Base-by-base conservation (phyloP, 2,888 invertebrate genomes). In the Himalopsyche tibetana region DNA sequence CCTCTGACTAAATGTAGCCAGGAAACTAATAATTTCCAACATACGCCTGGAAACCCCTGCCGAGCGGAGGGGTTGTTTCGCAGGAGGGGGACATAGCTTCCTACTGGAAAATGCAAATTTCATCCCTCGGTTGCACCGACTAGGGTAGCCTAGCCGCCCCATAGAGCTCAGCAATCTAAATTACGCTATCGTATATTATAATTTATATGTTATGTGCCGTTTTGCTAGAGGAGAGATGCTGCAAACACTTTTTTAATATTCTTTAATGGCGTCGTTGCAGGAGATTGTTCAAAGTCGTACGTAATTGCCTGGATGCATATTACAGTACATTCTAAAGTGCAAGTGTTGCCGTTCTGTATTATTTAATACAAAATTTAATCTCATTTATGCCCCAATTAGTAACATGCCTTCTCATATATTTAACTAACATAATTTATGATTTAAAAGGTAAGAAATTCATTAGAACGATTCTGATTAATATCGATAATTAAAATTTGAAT, bases 121-220 rank as follows among this genome's bases (percentile, higher is more conserved):
- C 85, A 84, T 82, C 82, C 85, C 86, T 84, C 63, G 40, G 36
- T 81, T 90, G 91, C 91, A 90, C 89, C 91, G 90, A 91, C 90
- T 91, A 63, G 63, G 63, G 63, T 63, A 63, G 63, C 63, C 19
- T 56, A 63, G 28, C 63, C 63, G 63, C 63, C 63, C 63, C 69
- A 90, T 55, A 79, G 86, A 74, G 91, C 90, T 89, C 91, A 86
- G 83, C 85, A 87, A 88, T 88, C 87, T 88, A 88, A 88, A 88
- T 88, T 88, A 88, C 87, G 84, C 88, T 83, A 83, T 85, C 84
- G 86, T 82, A 82, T 84, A 87, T 87, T 86, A 88, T 88, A 88
- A 88, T 88, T 88, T 88, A 88, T 88, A 84, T 85, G 84, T 85
- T 86, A 88, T 87, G 69, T 74, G 74, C 84, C 79, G 56, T 84